Base-by-base conservation (phyloP, 2,113 vertebrate species). In the Corythaeola cristata region DNA sequence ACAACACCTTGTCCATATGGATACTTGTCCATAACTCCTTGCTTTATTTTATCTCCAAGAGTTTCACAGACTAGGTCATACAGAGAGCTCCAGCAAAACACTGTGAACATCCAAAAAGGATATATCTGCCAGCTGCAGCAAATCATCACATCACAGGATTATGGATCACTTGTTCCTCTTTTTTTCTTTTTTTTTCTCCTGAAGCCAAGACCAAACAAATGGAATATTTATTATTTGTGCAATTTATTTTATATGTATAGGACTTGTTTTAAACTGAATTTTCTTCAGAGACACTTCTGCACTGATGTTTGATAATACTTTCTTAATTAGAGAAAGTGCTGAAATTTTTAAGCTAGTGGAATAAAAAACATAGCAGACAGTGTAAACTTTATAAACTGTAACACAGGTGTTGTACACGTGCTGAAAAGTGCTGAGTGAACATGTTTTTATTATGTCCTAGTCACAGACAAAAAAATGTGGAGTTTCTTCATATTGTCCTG, bases 401-500 rank as follows among this genome's bases (percentile, higher is more conserved):
- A 12, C 32, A 44, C 91, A 91, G 69, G 69, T 81, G 84, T 30
- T 87, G 37, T 52, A 56, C 71, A 84, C 44, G 59, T 78, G 91
- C 77, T 89, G 56, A 60, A 67, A 92, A 81, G 52, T 78, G 89
- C 87, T 78, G 80, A 92, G 47, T 56, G 84, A 72, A 45, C 66
- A 11, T 30, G 44, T 94, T 64, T 94, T 78, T 89, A 64, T 91
- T 7, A 1, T 72, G 73, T 78, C 87, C 64, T 82, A 49, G 80
- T 63, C 68, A 49, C 6, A 1, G 59, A 55, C 50, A 80, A 52
- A 69, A 64, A 89, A 81, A 78, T 58, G 62, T 59, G 56, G 84
- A 72, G 62, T 94, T 96, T 96, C 56, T 95, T 96, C 89, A 22
- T 75, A 52, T 27, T 94, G 49, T 37, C 30, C 74, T 85, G 66